phyloP scores from a whole-genome alignment of 1,140 invertebrate genomes.

The Cotesia typhae region DNA sequence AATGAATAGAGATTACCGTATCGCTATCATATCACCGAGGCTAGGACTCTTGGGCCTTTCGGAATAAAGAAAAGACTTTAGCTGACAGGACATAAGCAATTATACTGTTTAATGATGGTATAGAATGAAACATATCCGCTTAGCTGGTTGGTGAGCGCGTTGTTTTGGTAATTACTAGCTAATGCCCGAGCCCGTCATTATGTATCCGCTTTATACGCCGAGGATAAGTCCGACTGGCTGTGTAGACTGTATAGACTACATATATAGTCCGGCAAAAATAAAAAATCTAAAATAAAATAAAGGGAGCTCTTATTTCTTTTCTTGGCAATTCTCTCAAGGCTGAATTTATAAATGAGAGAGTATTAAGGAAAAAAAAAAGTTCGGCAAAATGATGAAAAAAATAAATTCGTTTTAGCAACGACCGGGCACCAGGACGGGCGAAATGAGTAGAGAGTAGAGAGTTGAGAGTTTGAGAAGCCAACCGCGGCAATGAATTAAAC shows the following conservation, averaged over 20 bases:
- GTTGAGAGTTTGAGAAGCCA: background rate
- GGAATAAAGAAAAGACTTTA: conserved; percentile 45
- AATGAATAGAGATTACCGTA: too few relatives aligned
- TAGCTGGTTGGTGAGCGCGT: conserved; percentile 43
- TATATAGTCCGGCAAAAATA: too few relatives aligned
- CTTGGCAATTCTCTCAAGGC: background rate
- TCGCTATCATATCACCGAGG: too few relatives aligned
- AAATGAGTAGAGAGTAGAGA: too few relatives aligned
- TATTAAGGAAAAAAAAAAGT: too few relatives aligned
- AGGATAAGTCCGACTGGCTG: too few relatives aligned
- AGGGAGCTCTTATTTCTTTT: background rate
- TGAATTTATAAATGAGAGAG: background rate
- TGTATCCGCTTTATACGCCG: conserved; percentile 1
- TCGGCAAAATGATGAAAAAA: background rate
- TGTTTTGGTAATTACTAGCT: conserved; percentile 56
- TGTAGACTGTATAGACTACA: too few relatives aligned
- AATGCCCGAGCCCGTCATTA: conserved; percentile 44
- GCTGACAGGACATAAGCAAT: conserved; percentile 54
- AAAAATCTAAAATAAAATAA: background rate
- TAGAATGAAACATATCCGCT: conserved; percentile 52
- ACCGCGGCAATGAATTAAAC: conserved; percentile 25
- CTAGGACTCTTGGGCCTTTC: too few relatives aligned
- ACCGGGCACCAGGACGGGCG: too few relatives aligned
- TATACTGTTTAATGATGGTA: conserved; percentile 59
- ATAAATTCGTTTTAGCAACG: background rate